Base-by-base conservation (phyloP, 2,888 invertebrate genomes). In the Dynastes hyllus region DNA sequence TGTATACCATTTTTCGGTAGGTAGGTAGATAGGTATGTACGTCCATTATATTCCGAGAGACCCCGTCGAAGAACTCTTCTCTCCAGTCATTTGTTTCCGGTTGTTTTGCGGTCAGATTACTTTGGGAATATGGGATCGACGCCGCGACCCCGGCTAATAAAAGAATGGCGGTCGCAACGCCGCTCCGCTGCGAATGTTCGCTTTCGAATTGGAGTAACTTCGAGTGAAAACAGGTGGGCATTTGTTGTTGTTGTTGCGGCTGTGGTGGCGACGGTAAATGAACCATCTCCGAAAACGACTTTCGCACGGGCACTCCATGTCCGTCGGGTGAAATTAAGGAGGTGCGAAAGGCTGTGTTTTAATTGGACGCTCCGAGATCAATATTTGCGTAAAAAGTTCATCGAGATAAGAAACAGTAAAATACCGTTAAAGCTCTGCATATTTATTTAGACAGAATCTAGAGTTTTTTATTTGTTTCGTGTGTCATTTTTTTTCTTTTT, bases 101-200 rank as follows among this genome's bases (percentile, higher is more conserved):
- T 71, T 71, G 55, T 71, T 71, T 55, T 58, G 71, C 71, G 71
- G 71, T 71, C 29, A 58, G 71, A 71, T 71, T 71, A 71, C 71
- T 71, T 37, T 71, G 71, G 71, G 71, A 71, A 71, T 71, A 71
- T 71, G 71, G 71, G 71, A 71, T 71, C 61, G 27, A 61, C 51
- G 51, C 45, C n/a, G 71, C 37, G 16, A 9, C 9, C 32, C 11
- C 55, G 22, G 37, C 53, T 58, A 71, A 71, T 71, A 71, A 71
- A 71, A 58, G 71, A 40, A 71, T 71, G 29, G 71, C 71, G 1
- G n/a, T 32, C 22, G 16, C 9, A 22, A 4, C 11, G 27, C 6
- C 9, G 9, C 6, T 22, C 27, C 8, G n/a, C n/a, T n/a, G 55
- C 55, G 66, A 70, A 29, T 40, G 37, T 58, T 55, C 32, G 55